Conservation (phyloP, 2,888 invertebrate species). For the Pyrgus malvae region DNA sequence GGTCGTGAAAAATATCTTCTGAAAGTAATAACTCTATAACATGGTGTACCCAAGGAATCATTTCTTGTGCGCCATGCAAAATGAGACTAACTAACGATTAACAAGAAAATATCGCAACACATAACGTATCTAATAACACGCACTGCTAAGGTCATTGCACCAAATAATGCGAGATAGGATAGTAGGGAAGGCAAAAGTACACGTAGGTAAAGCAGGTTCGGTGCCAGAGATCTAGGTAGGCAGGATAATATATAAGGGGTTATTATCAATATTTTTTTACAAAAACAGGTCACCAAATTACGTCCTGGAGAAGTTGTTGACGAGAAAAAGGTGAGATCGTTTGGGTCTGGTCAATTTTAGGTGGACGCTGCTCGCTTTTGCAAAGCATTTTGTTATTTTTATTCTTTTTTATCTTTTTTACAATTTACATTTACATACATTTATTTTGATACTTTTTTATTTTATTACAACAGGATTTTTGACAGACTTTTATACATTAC, state of each 20-base stretch:
- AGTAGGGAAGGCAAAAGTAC: constrained; percentile 44
- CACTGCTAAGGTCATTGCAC: constrained; percentile 70
- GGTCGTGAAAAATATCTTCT: constrained; percentile 45
- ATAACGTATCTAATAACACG: constrained; percentile 70
- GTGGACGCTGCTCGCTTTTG: constrained; percentile 79
- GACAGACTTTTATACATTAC: constrained; percentile 28
- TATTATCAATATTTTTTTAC: constrained; percentile 73
- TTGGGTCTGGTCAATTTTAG: constrained; percentile 77
- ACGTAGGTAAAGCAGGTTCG: constrained; percentile 66
- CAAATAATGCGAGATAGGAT: constrained; percentile 50
- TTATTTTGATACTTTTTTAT: constrained; percentile 10
- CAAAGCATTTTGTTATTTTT: constrained; percentile 72
- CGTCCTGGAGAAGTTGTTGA: constrained; percentile 96
- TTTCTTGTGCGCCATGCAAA: constrained; percentile 53
- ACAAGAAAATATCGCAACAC: constrained; percentile 61
- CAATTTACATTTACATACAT: constrained; percentile 2
- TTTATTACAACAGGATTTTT: constrained; percentile 33
- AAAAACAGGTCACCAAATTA: constrained; percentile 91
- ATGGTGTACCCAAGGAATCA: constrained; percentile 57
- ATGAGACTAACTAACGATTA: constrained; percentile 70
- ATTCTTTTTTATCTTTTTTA: constrained; percentile 48
- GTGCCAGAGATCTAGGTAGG: constrained; percentile 74
- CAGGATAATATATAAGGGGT: constrained; percentile 50
- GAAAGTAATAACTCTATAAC: constrained; percentile 46
- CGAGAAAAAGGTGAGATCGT: constrained; percentile 94